Evolutionary conservation across 1,140 invertebrate genomes (phyloP), one percentile per base, ranked within the genome.

Genomic region (Nomia melanderi): DNA sequence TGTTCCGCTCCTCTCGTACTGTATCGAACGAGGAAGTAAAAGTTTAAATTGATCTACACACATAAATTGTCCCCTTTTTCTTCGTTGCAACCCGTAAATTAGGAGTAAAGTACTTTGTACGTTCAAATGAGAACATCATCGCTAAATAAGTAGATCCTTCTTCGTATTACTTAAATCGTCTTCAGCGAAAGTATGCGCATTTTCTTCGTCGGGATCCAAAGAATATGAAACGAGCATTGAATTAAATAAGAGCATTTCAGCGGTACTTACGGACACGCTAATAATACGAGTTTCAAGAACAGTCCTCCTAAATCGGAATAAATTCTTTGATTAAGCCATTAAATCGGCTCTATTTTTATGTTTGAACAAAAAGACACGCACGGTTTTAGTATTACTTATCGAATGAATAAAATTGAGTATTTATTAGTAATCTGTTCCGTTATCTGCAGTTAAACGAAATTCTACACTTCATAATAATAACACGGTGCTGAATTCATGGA

Each of bases 1-100:
- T 74, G 44, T 74, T 65, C 60, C 71, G 47, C 47, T 74, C 47
- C 70, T 50, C 64, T 72, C 59, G 59, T 53, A 31, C 60, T 41
- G 20, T 47, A 74, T 54, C 64, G 39, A 54, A 74, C 60, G 39
- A 56, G 53, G 47, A 36, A 65, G 47, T 54, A 29, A 23, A 74
- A 54, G 31, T 39, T 44, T 36, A 25, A 64, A 62, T 25, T 29
- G 60, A 53, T 73, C 44, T 73, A 53, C 31, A 39, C 63, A 20
- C 23, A 25, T 23, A 29, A 64, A 36, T 44, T 36, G n/a, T 8
- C 12, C 20, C 2, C 11, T 44, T 41, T 71, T 57, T 53, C 31
- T 54, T 36, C 23, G 14, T 17, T 9, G 31, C 1, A 0, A 0
- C 23, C 1, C n/a, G 36, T 53, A 64, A 39, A 64, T 73, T 73